Evolutionary conservation across 2,888 invertebrate genomes (phyloP).

Genomic region (Strigamia transsilvanica): DNA sequence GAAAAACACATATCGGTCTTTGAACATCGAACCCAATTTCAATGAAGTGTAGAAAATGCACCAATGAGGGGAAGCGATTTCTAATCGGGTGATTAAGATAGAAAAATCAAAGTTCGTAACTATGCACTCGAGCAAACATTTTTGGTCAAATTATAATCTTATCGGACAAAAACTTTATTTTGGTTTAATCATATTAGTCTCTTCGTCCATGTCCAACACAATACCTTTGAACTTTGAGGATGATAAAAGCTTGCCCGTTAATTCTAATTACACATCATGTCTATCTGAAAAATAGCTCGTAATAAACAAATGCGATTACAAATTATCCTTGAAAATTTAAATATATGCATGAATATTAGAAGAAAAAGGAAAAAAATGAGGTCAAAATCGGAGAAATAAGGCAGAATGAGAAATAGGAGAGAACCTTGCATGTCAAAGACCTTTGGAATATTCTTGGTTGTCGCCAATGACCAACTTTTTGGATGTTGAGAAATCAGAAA

Average conservation of each 20-base stretch:
- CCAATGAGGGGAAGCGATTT: neutral
- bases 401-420: slow-evolving; percentile 13
- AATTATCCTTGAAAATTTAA: slow-evolving; percentile 1
- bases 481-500: neutral
- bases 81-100: neutral
- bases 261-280: neutral
- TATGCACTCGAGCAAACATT: slow-evolving; percentile 26
- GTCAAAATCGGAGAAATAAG: slow-evolving; percentile 20
- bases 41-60: neutral
- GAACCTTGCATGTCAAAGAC: slow-evolving; percentile 26
- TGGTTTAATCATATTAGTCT: slow-evolving; percentile 10
- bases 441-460: slow-evolving; percentile 2
- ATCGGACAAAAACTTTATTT: slow-evolving; percentile 18
- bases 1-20: neutral
- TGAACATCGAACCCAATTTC: slow-evolving; percentile 5
- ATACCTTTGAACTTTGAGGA: neutral
- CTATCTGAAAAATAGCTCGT: neutral
- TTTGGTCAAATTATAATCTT: slow-evolving; percentile 1
- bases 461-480: slow-evolving; percentile 24
- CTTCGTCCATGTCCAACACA: slow-evolving; percentile 24
- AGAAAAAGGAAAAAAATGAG: neutral
- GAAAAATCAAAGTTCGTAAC: slow-evolving; percentile 30
- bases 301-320: neutral
- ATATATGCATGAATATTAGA: neutral
- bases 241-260: neutral